Evolutionary conservation across 2,888 invertebrate genomes (phyloP).

Genomic region (Euplagia quadripunctaria): DNA sequence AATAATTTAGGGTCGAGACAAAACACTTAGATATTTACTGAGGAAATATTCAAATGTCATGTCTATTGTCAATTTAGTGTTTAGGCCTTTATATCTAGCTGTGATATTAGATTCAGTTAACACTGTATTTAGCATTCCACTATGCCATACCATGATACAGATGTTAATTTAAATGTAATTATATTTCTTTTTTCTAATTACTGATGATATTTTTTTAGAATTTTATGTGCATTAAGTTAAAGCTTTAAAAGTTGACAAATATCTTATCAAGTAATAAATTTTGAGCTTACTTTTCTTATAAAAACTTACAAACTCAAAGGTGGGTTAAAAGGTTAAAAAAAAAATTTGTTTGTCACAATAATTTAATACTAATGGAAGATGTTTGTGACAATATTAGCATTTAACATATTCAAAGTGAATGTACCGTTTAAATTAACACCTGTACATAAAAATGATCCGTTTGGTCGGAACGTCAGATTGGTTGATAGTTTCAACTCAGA

Average conservation of each 20-base stretch:
- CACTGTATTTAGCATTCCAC: constrained; percentile 34
- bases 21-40: constrained; percentile 44
- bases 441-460: constrained; percentile 43
- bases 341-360: constrained; percentile 27
- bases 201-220: constrained; percentile 24
- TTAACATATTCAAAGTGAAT: constrained; percentile 19
- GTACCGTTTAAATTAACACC: constrained; percentile 51
- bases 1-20: constrained; percentile 48
- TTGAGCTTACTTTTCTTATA: constrained; percentile 31
- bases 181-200: not conserved
- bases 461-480: constrained; percentile 29
- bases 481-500: constrained; percentile 52
- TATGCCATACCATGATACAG: constrained; percentile 40
- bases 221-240: constrained; percentile 36
- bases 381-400: constrained; percentile 37
- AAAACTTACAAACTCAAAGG: constrained; percentile 30
- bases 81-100: constrained; percentile 56
- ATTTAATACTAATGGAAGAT: constrained; percentile 47
- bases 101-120: constrained; percentile 36
- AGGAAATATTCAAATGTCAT: constrained; percentile 43
- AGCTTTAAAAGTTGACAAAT: constrained; percentile 18
- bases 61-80: constrained; percentile 44
- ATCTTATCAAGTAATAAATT: constrained; percentile 22
- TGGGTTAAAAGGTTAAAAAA: constrained; percentile 24
- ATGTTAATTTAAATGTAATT: constrained; percentile 48